Conservation (phyloP, 2,113 vertebrate genomes). For the Brachypodius melanocephalos region DNA sequence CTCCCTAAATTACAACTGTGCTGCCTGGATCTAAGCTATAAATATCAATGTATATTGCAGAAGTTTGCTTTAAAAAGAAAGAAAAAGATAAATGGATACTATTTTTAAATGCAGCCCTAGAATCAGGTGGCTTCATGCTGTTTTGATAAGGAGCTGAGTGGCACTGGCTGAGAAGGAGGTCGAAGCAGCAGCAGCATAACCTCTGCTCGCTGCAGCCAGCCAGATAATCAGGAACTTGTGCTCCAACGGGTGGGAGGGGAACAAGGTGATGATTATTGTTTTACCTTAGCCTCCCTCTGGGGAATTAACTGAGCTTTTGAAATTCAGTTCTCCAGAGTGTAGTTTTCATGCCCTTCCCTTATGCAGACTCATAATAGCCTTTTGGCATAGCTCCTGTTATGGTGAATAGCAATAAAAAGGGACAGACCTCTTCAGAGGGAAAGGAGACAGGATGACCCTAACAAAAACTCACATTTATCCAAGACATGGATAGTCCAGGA, state of each 20-base stretch:
- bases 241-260: not conserved
- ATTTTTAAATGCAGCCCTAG: conserved; percentile 42
- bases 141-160: conserved; percentile 34
- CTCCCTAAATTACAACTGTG: not conserved
- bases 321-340: not conserved
- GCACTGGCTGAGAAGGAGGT: conserved; percentile 19
- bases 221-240: not conserved
- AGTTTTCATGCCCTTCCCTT: not conserved
- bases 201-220: not conserved
- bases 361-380: not conserved
- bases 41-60: conserved; percentile 10
- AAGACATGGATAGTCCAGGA: not conserved
- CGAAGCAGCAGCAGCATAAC: not conserved
- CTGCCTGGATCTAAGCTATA: conserved; percentile 12
- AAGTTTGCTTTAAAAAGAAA: conserved; percentile 16
- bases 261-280: conserved; percentile 50
- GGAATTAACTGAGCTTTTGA: conserved; percentile 8
- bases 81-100: conserved; percentile 12
- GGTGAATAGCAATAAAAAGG: not conserved
- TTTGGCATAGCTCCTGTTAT: not conserved
- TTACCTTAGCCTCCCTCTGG: not conserved
- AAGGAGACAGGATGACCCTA: not conserved
- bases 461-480: not conserved
- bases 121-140: conserved; percentile 35
- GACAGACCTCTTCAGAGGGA: not conserved